Percentiles rank a stretch among this genome's conserved stretches.
phyloP scores from a whole-genome alignment of 2,113 vertebrate genomes.

The Grantiella picta region DNA sequence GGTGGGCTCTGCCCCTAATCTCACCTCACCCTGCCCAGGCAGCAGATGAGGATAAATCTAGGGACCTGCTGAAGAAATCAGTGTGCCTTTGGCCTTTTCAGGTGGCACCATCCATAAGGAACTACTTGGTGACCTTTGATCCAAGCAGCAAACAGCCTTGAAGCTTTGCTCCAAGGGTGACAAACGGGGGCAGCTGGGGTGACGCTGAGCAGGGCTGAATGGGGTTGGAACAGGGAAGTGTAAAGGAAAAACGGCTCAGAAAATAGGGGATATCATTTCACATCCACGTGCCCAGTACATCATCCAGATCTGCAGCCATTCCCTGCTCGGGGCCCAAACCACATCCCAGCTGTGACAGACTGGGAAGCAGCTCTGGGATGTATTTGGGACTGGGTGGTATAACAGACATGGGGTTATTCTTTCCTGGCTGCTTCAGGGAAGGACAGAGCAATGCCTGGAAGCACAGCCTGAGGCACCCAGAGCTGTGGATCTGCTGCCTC shows the following conservation, averaged over 20 bases:
- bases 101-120: rapidly evolving
- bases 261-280: rapidly evolving
- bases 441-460: no score
- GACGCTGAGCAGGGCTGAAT: neutral
- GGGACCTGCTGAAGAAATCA: neutral
- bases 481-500: no score
- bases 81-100: rapidly evolving
- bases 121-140: neutral
- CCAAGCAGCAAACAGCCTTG: neutral
- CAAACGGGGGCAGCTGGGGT: neutral
- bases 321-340: neutral
- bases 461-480: rapidly evolving
- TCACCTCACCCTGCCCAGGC: neutral
- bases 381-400: rapidly evolving
- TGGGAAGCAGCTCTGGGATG: neutral
- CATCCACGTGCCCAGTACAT: rapidly evolving
- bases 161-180: neutral
- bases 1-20: neutral
- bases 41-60: neutral
- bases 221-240: rapidly evolving
- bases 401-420: rapidly evolving
- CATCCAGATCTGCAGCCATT: rapidly evolving
- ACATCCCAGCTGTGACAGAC: rapidly evolving
- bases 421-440: rapidly evolving
- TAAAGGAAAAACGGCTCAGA: neutral